phyloP scores from a whole-genome alignment of 2,113 vertebrate genomes.

The Quiscalus mexicanus region DNA sequence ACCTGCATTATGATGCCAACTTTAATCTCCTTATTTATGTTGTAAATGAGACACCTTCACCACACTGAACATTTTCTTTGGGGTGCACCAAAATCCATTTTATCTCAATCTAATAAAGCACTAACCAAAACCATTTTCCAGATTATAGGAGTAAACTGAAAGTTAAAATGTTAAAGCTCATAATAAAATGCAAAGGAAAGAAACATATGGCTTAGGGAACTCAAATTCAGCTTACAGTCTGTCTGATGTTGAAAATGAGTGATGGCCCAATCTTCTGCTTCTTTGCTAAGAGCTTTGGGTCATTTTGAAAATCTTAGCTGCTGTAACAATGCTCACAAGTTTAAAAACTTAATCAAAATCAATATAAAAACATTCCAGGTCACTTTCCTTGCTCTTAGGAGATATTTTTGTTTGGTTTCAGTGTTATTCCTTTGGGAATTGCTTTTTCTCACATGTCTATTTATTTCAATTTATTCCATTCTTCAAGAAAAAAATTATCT shows the following conservation, averaged over 20 bases:
- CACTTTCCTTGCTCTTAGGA: background rate
- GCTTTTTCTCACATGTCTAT: background rate
- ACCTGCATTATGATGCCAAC: background rate
- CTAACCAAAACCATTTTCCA: background rate
- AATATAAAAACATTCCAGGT: conserved; percentile 1
- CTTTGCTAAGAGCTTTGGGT: background rate
- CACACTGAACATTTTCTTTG: background rate
- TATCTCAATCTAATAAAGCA: background rate
- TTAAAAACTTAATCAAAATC: conserved; percentile 1
- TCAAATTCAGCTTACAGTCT: background rate
- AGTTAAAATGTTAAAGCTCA: background rate
- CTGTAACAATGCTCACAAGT: background rate
- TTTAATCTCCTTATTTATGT: background rate
- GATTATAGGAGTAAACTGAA: background rate
- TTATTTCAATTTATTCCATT: background rate
- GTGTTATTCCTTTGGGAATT: background rate
- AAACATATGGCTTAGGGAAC: background rate
- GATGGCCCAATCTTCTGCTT: background rate
- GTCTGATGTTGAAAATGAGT: background rate
- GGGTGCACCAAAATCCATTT: background rate
- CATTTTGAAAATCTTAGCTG: background rate
- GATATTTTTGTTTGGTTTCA: background rate
- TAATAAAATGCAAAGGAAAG: background rate
- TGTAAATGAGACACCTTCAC: background rate
- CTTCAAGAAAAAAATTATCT: background rate